Evolutionary conservation across 1,140 invertebrate genomes (phyloP), one percentile per base, ranked within the genome.

Genomic region (Ceratosolen fusciceps): DNA sequence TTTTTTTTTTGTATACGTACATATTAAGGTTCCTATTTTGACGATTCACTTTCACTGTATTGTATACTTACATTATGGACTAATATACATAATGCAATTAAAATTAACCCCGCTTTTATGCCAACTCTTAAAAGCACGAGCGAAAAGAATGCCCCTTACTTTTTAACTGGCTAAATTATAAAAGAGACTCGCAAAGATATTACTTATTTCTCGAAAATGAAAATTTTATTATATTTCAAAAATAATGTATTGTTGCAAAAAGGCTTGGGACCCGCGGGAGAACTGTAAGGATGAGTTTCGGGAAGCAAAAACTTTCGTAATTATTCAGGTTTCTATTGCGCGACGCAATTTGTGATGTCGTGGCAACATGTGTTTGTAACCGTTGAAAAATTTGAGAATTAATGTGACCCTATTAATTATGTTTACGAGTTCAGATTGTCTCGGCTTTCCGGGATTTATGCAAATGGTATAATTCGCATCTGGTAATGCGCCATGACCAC

Each of bases 241-340:
- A 43, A 60, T 14, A 60, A 43, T 12, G 19, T 26, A 21, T 16
- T n/a, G n/a, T n/a, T 0, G 5, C 24, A 8, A 58, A 56, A 73
- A 73, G 19, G 16, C 2, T 31, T 34, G 54, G 26, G 8, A 73
- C 29, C 4, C 49, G 21, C 21, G 29, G 56, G 26, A n/a, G n/a
- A 49, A 72, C n/a, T 16, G 34, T 9, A 71, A 68, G 56, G 58
- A 74, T 74, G n/a, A 58, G 39, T 65, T 49, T 37, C 21, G 21
- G 14, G n/a, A n/a, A 24, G 12, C 31, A 60, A 43, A 81, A 90
- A 90, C 88, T 89, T 90, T 87, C 83, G 88, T 87, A 89, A 90
- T 90, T 90, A 90, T 90, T 90, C 88, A 89, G 85, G 86, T 87
- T 86, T 85, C 86, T 88, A 89, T 90, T 90, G 87, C 88, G 83